Base-by-base conservation (phyloP, 2,113 vertebrate species). In the Crotalus horridus region DNA sequence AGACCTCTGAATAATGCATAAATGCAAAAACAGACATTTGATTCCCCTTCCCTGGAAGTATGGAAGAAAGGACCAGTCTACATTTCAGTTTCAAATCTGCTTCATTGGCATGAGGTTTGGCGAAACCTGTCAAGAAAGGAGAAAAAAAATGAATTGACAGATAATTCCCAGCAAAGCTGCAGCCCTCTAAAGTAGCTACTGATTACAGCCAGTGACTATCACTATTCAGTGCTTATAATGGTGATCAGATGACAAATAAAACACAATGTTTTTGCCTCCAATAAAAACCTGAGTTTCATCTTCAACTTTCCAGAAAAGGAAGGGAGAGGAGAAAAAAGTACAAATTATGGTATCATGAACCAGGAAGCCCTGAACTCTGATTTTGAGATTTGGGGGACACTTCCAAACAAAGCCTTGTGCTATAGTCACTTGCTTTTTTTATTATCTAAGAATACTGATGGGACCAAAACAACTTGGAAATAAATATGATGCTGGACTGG, bases 71-170 rank as follows among this genome's bases (percentile, higher is more conserved):
- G 90, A 90, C 61, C 96, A 74, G 1, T 94, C 51, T 93, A 94
- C n/a, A 91, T 89, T 94, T 97, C 95, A 94, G 12, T 51, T 92
- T 95, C 94, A 93, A 94, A 99, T 98, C 96, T 99, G 99, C 96
- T 97, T 98, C 98, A 99, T 99, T 51, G 98, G 96, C 92, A 96
- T 98, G 89, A 99, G 97, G 93, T 98, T 98, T 56, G 99, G 97
- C 17, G 98, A 99, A 95, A 99, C 98, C 99, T 99, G 96, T 58
- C 94, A 61, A 91, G 43, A 91, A 94, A 17, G 6, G 3, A 89
- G 10, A 24, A 3, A 87, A 46, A 58, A 89, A 26, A 43, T 29
- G 4, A 93, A 90, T 93, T 93, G n/a, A n/a, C 8, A 6, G 24
- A 39, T 53, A 24, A 87, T 87, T 85, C 56, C 81, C 26, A 59